Evolutionary conservation across 2,113 vertebrate genomes (phyloP).

Genomic region (Rousettus leschenaultii): DNA sequence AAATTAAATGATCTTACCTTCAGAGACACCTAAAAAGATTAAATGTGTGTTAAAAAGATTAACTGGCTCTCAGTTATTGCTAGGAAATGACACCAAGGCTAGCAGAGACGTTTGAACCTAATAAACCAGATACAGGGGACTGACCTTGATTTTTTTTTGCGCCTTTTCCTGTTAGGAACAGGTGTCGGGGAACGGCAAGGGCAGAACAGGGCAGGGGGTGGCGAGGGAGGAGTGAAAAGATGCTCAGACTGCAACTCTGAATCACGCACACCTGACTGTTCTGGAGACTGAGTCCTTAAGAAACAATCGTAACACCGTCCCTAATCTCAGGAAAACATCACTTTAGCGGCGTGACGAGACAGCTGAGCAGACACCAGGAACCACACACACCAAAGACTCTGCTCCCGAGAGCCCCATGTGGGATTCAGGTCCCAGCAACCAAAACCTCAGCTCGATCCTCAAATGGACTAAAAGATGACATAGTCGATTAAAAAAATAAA

Average conservation of each 20-base stretch:
- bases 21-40: slow-evolving; percentile 4
- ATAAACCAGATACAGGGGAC: not conserved
- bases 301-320: not conserved
- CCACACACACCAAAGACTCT: not conserved
- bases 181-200: not conserved
- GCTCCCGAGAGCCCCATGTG: not conserved
- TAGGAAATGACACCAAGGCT: slow-evolving; percentile 33
- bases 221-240: not conserved
- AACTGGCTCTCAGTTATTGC: slow-evolving; percentile 50
- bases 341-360: not conserved
- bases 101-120: not conserved
- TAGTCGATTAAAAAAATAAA: not conserved
- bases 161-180: not conserved
- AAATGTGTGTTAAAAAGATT: not conserved
- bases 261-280: not conserved
- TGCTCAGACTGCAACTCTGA: not conserved
- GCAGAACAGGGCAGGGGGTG: not conserved
- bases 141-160: not conserved
- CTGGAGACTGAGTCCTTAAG: not conserved
- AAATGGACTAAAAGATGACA: slow-evolving; percentile 45
- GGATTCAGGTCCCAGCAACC: not conserved
- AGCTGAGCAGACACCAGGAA: not conserved
- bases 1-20: slow-evolving; percentile 39
- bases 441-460: slow-evolving; percentile 5
- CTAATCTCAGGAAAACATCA: not conserved